Conservation (phyloP, 2,113 vertebrate species). For the Psittacula cyanocephala region DNA sequence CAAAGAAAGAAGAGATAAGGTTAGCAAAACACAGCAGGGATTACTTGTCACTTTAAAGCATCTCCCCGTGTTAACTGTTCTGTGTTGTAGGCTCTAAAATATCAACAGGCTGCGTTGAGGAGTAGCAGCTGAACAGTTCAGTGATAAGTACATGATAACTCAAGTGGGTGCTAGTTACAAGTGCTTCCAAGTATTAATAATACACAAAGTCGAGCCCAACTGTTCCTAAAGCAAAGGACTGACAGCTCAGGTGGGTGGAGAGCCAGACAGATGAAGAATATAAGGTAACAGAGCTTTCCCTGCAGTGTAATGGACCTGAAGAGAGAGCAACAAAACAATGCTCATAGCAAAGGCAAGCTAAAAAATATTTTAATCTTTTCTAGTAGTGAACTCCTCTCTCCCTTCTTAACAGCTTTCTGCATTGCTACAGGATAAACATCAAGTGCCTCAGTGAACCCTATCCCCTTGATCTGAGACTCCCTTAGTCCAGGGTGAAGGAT, state of each 20-base stretch:
- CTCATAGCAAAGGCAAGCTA: background rate
- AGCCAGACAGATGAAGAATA: background rate
- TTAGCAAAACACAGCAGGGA: slow-evolving; percentile 60
- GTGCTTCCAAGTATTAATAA: slow-evolving; percentile 21
- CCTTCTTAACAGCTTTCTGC: background rate
- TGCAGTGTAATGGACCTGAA: background rate
- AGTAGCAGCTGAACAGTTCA: background rate
- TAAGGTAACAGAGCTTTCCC: background rate
- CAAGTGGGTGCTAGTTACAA: slow-evolving; percentile 27
- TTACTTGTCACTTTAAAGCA: slow-evolving; percentile 56
- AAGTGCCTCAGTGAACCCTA: background rate
- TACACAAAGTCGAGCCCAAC: background rate
- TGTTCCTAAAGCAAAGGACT: background rate
- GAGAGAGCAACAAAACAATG: background rate
- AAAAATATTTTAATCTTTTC: background rate
- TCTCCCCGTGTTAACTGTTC: slow-evolving; percentile 3
- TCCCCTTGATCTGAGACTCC: background rate
- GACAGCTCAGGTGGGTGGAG: background rate
- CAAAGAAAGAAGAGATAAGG: slow-evolving; percentile 27
- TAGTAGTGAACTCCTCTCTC: background rate
- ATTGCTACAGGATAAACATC: background rate
- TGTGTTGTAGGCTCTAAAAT: slow-evolving; percentile 31
- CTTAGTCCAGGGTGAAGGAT: background rate
- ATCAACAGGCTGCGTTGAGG: background rate
- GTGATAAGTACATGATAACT: background rate